phyloP scores from a whole-genome alignment of 2,113 vertebrate species.

The Pelmatolapia mariae region DNA sequence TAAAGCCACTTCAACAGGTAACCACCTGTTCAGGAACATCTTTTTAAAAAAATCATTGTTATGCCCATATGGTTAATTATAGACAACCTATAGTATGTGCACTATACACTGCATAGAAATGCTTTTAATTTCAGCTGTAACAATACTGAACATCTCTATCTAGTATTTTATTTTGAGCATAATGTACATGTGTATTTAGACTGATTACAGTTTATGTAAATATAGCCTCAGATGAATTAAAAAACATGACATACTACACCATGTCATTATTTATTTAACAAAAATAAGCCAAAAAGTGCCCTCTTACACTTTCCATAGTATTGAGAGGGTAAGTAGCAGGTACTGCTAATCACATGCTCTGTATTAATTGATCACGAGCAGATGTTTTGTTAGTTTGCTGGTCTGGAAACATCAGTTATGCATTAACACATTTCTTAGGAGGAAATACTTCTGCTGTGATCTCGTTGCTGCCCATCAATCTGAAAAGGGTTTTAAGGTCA shows the following conservation, averaged over 20 bases:
- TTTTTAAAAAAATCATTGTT: not conserved
- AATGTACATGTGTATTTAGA: not conserved
- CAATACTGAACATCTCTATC: not conserved
- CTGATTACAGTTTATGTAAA: not conserved
- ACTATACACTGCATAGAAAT: not conserved
- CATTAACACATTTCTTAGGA: not conserved
- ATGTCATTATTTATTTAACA: not conserved
- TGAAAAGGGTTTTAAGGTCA: not conserved
- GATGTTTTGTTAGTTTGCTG: not conserved
- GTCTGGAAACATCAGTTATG: not conserved
- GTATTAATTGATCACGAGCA: not conserved
- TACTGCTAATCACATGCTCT: not conserved
- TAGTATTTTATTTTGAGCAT: not conserved
- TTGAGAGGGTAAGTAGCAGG: not conserved
- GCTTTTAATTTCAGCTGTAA: not conserved
- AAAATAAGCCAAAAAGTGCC: not conserved
- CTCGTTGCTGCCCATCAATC: not conserved
- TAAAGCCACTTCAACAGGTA: not conserved
- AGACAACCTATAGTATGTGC: not conserved
- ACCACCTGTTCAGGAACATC: not conserved
- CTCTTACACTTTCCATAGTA: not conserved
- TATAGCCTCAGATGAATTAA: not conserved
- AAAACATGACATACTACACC: not conserved
- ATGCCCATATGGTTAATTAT: not conserved
- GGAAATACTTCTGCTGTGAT: not conserved